Evolutionary conservation across 2,888 invertebrate species (phyloP).

Genomic region (Ecliptopera silaceata): DNA sequence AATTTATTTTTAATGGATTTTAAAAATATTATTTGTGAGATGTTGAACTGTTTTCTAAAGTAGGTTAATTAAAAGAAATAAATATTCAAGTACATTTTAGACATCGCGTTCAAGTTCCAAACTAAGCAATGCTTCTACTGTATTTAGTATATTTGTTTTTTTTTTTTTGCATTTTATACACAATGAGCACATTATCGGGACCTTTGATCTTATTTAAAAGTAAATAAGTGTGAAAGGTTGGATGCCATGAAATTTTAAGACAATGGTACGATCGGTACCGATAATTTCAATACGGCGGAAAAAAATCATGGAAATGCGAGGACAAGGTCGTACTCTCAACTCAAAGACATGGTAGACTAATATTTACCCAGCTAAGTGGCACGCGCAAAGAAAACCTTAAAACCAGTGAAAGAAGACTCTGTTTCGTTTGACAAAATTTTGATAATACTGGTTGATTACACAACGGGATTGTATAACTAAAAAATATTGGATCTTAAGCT

Average conservation of each 20-base stretch:
- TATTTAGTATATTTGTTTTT: too few relatives aligned
- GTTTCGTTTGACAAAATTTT: not conserved
- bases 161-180: too few relatives aligned
- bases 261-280: slow-evolving; percentile 45
- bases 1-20: slow-evolving; percentile 1
- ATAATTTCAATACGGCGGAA: slow-evolving; percentile 41
- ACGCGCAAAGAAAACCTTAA: not conserved
- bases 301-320: slow-evolving; percentile 55
- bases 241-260: slow-evolving; percentile 38
- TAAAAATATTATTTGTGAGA: too few relatives aligned
- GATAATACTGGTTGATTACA: not conserved
- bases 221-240: not conserved
- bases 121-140: too few relatives aligned
- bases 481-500: not conserved
- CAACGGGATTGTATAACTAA: not conserved
- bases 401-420: not conserved
- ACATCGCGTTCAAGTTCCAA: too few relatives aligned
- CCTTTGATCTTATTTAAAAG: not conserved
- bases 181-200: too few relatives aligned
- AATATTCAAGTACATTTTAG: too few relatives aligned
- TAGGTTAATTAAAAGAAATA: too few relatives aligned
- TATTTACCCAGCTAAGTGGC: not conserved
- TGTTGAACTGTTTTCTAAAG: too few relatives aligned
- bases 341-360: slow-evolving; percentile 36
- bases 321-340: slow-evolving; percentile 67